Percentiles rank a stretch among this genome's conserved stretches.
Conservation (phyloP, 2,888 invertebrate genomes). For the Bruchidius siliquastri region DNA sequence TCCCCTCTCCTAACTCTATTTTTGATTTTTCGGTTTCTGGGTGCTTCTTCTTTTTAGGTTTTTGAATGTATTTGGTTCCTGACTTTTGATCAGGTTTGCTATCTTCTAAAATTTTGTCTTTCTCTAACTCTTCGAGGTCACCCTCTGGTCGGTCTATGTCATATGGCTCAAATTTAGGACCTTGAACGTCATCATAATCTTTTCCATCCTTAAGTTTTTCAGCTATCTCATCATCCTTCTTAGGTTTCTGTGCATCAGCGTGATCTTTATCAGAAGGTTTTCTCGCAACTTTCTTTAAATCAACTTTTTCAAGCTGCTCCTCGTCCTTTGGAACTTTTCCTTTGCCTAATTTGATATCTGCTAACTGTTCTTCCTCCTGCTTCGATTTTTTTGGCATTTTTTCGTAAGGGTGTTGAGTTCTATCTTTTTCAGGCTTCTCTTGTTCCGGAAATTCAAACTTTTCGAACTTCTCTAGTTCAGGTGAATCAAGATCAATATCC, state of each 20-base stretch:
- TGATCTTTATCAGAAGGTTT: slow-evolving; percentile 38
- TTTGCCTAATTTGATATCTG: slow-evolving; percentile 37
- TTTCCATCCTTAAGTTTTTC: slow-evolving; percentile 33
- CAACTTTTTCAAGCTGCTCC: slow-evolving; percentile 30
- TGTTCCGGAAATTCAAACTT: slow-evolving; percentile 46
- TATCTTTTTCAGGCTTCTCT: slow-evolving; percentile 41
- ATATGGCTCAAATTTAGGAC: slow-evolving; percentile 45
- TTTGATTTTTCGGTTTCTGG: slow-evolving; percentile 24
- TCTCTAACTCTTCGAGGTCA: slow-evolving; percentile 37
- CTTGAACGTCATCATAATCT: slow-evolving; percentile 38
- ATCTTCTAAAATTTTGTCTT: slow-evolving; percentile 36
- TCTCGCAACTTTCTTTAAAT: slow-evolving; percentile 37
- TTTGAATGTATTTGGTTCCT: slow-evolving; percentile 31
- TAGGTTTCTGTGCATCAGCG: slow-evolving; percentile 28
- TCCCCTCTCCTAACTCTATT: slow-evolving; percentile 27
- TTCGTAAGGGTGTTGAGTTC: slow-evolving; percentile 23
- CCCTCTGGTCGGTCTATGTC: slow-evolving; percentile 42
- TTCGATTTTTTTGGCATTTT: slow-evolving; percentile 29
- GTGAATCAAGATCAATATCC: slow-evolving; percentile 39
- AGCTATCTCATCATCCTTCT: slow-evolving; percentile 31
- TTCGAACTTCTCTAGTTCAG: slow-evolving; percentile 48
- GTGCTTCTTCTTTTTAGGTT: slow-evolving; percentile 26
- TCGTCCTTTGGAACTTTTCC: slow-evolving; percentile 49
- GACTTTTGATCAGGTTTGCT: slow-evolving; percentile 31
- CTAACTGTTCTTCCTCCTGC: slow-evolving; percentile 2